Percentiles rank a stretch among this genome's conserved stretches.
phyloP scores from a whole-genome alignment of 2,888 invertebrate species.

The Napeogenes sylphis region DNA sequence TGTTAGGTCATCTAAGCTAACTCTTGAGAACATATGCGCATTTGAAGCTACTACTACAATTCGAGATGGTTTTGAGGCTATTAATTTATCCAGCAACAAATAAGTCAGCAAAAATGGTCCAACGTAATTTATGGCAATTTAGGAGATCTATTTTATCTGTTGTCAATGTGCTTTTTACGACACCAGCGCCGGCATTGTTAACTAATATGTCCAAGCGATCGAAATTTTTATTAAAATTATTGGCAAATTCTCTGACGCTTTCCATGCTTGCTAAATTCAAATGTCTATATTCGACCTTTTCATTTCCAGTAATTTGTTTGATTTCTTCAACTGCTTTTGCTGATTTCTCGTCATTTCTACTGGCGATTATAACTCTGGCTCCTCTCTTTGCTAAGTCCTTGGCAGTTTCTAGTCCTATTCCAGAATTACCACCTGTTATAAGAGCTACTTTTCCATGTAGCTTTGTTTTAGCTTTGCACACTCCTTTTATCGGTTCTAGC shows the following conservation, averaged over 20 bases:
- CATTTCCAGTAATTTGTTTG: conserved; percentile 82
- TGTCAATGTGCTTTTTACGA: conserved; percentile 53
- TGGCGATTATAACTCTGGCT: conserved; percentile 85
- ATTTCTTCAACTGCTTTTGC: conserved; percentile 83
- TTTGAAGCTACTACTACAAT: conserved; percentile 66
- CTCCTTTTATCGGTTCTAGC: conserved; percentile 40
- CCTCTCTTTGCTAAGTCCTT: conserved; percentile 82
- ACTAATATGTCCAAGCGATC: conserved; percentile 78
- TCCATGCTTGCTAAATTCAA: conserved; percentile 72
- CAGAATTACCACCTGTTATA: conserved; percentile 89
- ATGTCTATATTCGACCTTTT: conserved; percentile 78
- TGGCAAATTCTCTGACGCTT: conserved; percentile 78
- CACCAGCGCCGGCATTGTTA: conserved; percentile 79
- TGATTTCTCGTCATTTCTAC: conserved; percentile 84
- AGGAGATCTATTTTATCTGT: conserved; percentile 80
- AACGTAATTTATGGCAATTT: conserved; percentile 83
- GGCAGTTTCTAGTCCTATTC: conserved; percentile 88
- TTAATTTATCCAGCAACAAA: conserved; percentile 73
- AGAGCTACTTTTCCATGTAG: conserved; percentile 80
- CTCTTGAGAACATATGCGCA: conserved; percentile 59
- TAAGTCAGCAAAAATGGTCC: conserved; percentile 84
- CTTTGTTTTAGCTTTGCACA: conserved; percentile 49
- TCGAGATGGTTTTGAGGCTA: conserved; percentile 58
- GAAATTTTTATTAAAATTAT: conserved; percentile 72
- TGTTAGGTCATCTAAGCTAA: conserved; percentile 53